Conservation (phyloP, 35 echinoderm and acorn worm species). For the Ptychodera flava region DNA sequence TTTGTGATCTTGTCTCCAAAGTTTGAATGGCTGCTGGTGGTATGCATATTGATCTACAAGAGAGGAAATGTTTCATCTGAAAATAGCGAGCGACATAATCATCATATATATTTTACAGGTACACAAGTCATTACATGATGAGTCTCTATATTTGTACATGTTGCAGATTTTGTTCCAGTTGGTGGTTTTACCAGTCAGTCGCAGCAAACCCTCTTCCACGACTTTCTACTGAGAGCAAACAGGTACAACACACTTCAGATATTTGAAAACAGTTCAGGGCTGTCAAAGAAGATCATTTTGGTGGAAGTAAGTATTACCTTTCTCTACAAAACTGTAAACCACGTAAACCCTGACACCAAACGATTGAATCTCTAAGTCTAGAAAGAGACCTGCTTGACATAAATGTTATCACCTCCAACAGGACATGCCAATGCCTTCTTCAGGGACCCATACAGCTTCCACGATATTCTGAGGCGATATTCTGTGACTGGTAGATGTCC, state of each 20-base stretch:
- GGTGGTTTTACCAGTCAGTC: slow-evolving; percentile 40
- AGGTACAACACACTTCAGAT: slow-evolving; percentile 74
- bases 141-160: too few species aligned
- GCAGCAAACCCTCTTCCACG: slow-evolving; percentile 69
- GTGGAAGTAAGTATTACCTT: slow-evolving; percentile 61
- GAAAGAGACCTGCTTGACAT: too few species aligned
- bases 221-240: slow-evolving; percentile 85
- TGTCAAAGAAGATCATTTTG: slow-evolving; percentile 54
- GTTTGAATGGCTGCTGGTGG: too few species aligned
- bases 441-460: slow-evolving; percentile 58
- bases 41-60: too few species aligned
- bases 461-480: slow-evolving; percentile 63
- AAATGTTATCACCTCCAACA: too few species aligned
- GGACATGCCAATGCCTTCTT: slow-evolving; percentile 89
- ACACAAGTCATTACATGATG: too few species aligned
- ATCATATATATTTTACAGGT: too few species aligned
- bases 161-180: slow-evolving; percentile 26
- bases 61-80: too few species aligned
- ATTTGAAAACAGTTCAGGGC: slow-evolving; percentile 20
- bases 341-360: too few species aligned
- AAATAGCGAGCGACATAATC: too few species aligned
- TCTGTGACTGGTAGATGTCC: slow-evolving; percentile 53
- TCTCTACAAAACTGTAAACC: background rate
- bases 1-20: too few species aligned
- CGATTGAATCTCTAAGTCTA: too few species aligned